Conservation (phyloP, 2,797 vertebrate species). For the Taenioides sp. region DNA sequence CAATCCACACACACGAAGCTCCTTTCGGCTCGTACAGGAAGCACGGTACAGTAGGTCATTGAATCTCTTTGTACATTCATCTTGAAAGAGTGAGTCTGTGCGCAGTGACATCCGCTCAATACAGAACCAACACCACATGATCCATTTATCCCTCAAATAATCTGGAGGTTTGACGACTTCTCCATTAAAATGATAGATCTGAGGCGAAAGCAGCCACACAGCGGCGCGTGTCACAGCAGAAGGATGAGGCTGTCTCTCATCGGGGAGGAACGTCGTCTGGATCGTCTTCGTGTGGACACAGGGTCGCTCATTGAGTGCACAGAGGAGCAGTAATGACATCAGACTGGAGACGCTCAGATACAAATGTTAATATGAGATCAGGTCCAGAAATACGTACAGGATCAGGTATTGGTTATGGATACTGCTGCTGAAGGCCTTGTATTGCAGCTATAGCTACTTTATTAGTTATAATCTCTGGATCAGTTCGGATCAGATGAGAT, state of each 20-base stretch:
- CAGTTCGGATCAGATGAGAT: no score
- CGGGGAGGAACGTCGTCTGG: constrained; percentile 77
- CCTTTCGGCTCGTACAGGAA: background rate
- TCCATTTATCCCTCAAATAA: constrained; percentile 79
- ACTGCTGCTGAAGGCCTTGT: no score
- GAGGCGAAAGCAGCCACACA: constrained; percentile 76
- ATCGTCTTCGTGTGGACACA: constrained; percentile 73
- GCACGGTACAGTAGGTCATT: constrained; percentile 35
- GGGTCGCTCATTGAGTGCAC: background rate
- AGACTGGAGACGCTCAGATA: background rate
- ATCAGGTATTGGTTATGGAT: background rate
- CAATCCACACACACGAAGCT: background rate
- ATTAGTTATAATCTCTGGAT: no score
- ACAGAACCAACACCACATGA: constrained; percentile 63
- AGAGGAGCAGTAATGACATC: background rate
- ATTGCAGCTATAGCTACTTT: no score
- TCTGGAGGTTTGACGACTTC: constrained; percentile 75
- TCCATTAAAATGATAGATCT: constrained; percentile 81
- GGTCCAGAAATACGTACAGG: background rate
- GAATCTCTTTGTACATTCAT: constrained; percentile 51
- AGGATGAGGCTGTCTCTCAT: constrained; percentile 75
- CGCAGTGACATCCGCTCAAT: constrained; percentile 67
- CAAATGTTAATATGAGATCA: no score
- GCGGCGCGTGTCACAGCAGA: constrained; percentile 70
- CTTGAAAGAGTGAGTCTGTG: constrained; percentile 64